A percentile compares a stretch with the other conserved stretches of the same genome.
phyloP scores from a whole-genome alignment of 1,140 invertebrate species.

The Diploscapter pachys region DNA sequence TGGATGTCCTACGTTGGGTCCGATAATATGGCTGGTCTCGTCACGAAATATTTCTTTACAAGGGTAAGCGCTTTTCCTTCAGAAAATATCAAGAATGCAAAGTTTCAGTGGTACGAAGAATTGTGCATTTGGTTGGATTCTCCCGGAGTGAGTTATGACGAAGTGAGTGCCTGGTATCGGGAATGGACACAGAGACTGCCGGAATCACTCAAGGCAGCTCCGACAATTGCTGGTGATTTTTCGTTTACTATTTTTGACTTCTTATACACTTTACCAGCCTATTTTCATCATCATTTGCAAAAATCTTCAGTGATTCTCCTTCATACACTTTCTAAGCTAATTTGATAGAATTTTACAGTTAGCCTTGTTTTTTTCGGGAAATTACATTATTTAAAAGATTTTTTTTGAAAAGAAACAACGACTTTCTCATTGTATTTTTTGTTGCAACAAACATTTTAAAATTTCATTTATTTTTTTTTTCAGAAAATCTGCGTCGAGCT shows the following conservation, averaged over 20 bases:
- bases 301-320: not conserved
- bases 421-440: not conserved
- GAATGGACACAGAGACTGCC: slow-evolving; percentile 47
- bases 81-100: not conserved
- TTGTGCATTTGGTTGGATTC: slow-evolving; percentile 40
- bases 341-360: too few species aligned
- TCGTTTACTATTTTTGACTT: slow-evolving; percentile 2
- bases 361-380: too few species aligned
- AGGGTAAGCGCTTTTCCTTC: slow-evolving; percentile 18
- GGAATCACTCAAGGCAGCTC: slow-evolving; percentile 21
- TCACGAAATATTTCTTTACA: slow-evolving; percentile 49
- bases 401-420: too few species aligned
- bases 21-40: slow-evolving; percentile 45
- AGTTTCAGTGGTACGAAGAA: slow-evolving; percentile 38
- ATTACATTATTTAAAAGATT: too few species aligned
- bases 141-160: slow-evolving; percentile 27
- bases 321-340: too few species aligned
- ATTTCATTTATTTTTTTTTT: not conserved
- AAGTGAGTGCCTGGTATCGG: slow-evolving; percentile 44
- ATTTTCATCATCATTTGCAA: not conserved
- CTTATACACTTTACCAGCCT: slow-evolving; percentile 15
- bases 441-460: not conserved
- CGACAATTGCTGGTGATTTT: slow-evolving; percentile 37
- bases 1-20: slow-evolving; percentile 45
- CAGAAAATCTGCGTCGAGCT: slow-evolving; percentile 5